Base-by-base conservation (phyloP, 2,797 vertebrate species). In the Momotus momota region DNA sequence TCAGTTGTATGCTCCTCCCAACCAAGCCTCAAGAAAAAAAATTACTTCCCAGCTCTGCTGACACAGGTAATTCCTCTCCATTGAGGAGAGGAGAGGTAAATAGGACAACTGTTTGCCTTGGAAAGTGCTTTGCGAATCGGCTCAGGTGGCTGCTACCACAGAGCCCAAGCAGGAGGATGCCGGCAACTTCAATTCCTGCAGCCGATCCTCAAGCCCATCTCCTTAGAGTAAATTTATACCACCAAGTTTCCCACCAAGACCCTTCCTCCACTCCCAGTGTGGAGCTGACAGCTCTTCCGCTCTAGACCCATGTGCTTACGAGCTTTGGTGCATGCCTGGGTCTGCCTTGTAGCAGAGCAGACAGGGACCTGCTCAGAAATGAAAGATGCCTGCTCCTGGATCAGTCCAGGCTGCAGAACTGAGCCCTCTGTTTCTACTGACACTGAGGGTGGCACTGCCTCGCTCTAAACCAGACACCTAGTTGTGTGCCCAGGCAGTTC, bases 1-100 rank as follows among this genome's bases (percentile, higher is more conserved):
- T 66, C 62, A 80, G 43, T 62, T 6, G 13, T 29, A 35, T 7
- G 14, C 78, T 71, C 64, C 73, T 71, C 84, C 64, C 8, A 22
- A 22, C 21, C 27, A 46, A 87, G 64, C 31, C n/a, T 61, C 27
- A 55, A 69, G 55, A 73, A 65, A 72, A 69, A 86, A 93, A 92
- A 86, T 17, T 86, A 70, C 35, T 88, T 61, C 60, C 61, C 48
- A 46, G 83, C 67, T 84, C 64, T 90, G 81, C 81, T 94, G 86
- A 92, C 73, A 86, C 78, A 85, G 90, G 78, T 79, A 90, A 96
- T 94, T 90, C 71, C 77, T 92, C 65, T 64, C 70, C 60, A 64
- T 3, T 17, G 48, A 73, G 48, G 55, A 70, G 49, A 64, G 17
- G 51, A 0, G 1, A 81, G 55, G 77, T 85, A 86, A 93, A 88